A percentile compares a stretch with the other conserved stretches of the same genome.
phyloP scores from a whole-genome alignment of 2,797 vertebrate species.

The Chloroceryle amazona region DNA sequence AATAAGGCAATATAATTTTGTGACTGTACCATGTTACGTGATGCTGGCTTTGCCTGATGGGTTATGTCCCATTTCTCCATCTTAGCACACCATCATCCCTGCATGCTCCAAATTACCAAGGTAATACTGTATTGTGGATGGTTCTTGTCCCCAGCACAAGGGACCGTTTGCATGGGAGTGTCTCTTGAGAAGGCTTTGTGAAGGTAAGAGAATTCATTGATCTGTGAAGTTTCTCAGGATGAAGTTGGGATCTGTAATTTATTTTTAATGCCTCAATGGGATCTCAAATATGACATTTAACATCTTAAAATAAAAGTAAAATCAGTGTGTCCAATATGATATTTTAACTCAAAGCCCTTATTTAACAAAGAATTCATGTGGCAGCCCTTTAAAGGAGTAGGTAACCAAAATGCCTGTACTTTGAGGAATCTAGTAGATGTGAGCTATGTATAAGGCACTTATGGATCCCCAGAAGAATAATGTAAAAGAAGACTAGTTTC shows the following conservation, averaged over 20 bases:
- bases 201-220: background rate
- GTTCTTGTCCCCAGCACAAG: background rate
- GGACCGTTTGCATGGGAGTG: background rate
- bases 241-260: background rate
- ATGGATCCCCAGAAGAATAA: background rate
- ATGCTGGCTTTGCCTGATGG: background rate
- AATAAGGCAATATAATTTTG: background rate
- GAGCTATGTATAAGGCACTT: background rate
- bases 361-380: background rate
- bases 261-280: background rate
- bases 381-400: background rate
- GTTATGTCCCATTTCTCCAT: background rate
- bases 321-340: background rate
- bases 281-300: background rate
- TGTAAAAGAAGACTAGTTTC: background rate
- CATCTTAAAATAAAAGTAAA: background rate
- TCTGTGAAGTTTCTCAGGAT: background rate
- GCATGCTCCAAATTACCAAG: background rate
- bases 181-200: background rate
- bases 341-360: background rate
- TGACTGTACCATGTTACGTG: background rate
- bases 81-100: background rate
- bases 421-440: background rate
- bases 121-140: background rate
- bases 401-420: background rate